phyloP scores from a whole-genome alignment of 2,113 vertebrate species.

The Onychostruthus taczanowskii region DNA sequence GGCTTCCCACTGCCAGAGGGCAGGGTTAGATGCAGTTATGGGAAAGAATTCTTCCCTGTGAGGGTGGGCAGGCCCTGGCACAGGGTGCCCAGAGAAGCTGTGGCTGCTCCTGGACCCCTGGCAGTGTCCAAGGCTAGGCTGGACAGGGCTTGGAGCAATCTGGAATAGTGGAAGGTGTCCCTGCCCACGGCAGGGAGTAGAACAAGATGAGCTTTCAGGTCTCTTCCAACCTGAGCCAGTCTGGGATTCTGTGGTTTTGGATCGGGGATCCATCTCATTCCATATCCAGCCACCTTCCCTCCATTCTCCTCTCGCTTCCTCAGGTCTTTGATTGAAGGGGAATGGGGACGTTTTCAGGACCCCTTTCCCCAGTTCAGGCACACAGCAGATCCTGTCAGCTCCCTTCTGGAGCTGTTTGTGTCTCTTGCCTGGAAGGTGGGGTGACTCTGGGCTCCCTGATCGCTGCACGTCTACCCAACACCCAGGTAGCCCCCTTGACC shows the following conservation, averaged over 20 bases:
- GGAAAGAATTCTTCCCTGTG: neutral
- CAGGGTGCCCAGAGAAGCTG: neutral
- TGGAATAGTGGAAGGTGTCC: neutral
- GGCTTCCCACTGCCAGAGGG: neutral
- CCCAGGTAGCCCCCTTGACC: neutral
- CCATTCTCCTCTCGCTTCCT: neutral
- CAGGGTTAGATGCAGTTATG: neutral
- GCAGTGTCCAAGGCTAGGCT: neutral
- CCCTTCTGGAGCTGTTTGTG: neutral
- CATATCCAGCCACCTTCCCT: neutral
- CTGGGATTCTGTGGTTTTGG: neutral
- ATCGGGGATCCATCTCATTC: neutral
- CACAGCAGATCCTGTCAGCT: neutral
- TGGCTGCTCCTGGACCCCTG: neutral
- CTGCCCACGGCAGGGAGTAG: neutral
- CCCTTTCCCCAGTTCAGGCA: accelerated
- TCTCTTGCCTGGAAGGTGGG: neutral
- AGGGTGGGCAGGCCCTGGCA: neutral
- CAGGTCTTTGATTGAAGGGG: neutral
- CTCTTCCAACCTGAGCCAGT: neutral
- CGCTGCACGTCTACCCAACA: neutral
- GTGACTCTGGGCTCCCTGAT: neutral
- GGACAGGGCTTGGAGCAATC: neutral
- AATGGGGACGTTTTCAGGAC: neutral
- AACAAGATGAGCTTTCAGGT: neutral